These are phyloP conservation scores for Priocnemis perturbator DNA, from an alignment of 2,888 invertebrate genomes.

Conservation along the genomic window DNA sequence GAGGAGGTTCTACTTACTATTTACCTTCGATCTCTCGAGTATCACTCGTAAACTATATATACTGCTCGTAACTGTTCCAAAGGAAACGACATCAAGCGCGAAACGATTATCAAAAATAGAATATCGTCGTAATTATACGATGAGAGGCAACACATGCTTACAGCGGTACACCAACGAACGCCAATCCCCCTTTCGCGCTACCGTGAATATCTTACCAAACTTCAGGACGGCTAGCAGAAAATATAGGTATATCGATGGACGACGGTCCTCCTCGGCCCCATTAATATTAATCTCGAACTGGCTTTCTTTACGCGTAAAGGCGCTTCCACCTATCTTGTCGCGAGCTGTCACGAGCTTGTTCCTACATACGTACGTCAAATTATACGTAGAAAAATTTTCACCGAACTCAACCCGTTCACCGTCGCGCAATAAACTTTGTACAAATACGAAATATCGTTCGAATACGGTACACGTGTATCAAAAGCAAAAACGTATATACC, in stretches of 20 bases:
- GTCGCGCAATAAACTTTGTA: conserved; percentile 54
- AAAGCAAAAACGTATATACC: conserved; percentile 66
- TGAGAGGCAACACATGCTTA: conserved; percentile 31
- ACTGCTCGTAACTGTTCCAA: conserved; percentile 7
- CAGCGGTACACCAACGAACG: conserved; percentile 41
- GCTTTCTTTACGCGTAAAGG: no score
- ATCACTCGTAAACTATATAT: no score
- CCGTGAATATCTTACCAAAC: conserved; percentile 2
- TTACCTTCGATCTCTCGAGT: conserved; percentile 32
- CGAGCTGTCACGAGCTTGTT: conserved; percentile 16
- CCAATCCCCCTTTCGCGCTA: conserved; percentile 36
- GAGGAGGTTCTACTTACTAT: conserved; percentile 42
- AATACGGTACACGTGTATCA: conserved; percentile 64
- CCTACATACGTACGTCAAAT: conserved; percentile 40
- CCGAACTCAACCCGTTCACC: conserved; percentile 12
- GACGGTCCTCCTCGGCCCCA: conserved; percentile 5
- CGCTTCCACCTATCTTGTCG: not conserved
- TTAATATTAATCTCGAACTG: no score
- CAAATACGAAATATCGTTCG: conserved; percentile 66
- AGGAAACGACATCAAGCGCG: conserved; percentile 35
- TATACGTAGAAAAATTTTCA: conserved; percentile 54
- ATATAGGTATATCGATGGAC: not conserved
- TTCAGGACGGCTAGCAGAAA: conserved; percentile 5
- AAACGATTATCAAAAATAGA: conserved; percentile 51
- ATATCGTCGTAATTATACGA: conserved; percentile 39